phyloP scores from a whole-genome alignment of 2,888 invertebrate genomes.

The Oligia latruncula region DNA sequence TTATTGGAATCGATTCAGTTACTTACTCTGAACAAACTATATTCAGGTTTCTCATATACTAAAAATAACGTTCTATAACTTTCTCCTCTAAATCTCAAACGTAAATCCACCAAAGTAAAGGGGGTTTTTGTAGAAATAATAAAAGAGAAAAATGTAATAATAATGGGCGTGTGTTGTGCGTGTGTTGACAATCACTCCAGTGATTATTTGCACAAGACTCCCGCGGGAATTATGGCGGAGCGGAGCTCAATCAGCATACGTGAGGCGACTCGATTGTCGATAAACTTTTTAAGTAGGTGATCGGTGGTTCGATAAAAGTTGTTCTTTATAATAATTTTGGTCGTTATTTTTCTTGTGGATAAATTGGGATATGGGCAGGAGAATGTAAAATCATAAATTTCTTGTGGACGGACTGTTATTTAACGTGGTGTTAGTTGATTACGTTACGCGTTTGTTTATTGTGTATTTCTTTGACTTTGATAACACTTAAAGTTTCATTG shows the following conservation, averaged over 20 bases:
- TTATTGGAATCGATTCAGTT: no score
- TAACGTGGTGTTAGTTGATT: not conserved
- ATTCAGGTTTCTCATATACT: no score
- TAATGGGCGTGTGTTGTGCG: conserved; percentile 80
- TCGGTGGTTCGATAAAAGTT: not conserved
- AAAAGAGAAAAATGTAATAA: conserved; percentile 79
- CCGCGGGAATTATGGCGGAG: conserved; percentile 74
- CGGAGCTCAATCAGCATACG: conserved; percentile 73
- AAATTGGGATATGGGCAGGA: not conserved
- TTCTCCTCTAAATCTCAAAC: conserved; percentile 16
- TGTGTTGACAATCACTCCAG: conserved; percentile 88
- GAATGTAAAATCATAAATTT: not conserved
- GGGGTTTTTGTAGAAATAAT: conserved; percentile 47
- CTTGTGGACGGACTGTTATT: not conserved
- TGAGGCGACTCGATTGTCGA: conserved; percentile 63
- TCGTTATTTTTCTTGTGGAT: not conserved
- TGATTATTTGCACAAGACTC: conserved; percentile 85
- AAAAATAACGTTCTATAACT: not conserved
- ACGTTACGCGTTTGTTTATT: not conserved
- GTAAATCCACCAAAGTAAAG: conserved; percentile 9
- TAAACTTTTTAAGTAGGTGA: conserved; percentile 43
- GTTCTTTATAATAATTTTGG: not conserved
- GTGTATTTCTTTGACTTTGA: not conserved
- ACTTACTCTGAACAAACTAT: no score
- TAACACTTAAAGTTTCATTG: not conserved